These are phyloP conservation scores for Leptodirus hochenwartii DNA, from an alignment of 2,888 invertebrate genomes.

Conservation along the genomic window DNA sequence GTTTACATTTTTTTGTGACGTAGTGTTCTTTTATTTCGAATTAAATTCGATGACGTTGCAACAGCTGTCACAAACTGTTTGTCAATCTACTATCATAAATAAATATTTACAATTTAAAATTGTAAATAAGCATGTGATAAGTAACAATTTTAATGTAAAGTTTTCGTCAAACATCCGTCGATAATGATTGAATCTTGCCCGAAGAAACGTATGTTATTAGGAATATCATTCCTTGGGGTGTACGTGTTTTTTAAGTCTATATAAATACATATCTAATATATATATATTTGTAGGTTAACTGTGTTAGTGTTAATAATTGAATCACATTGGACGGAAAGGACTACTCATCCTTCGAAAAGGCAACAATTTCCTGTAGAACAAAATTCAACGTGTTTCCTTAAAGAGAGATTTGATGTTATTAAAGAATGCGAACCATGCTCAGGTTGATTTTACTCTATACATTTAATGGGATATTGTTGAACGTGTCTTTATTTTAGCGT, in stretches of 20 bases:
- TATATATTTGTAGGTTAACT: conserved; percentile 44
- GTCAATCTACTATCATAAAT: no score
- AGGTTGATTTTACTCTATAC: conserved; percentile 28
- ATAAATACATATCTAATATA: neutral
- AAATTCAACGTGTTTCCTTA: conserved; percentile 60
- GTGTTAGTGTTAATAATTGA: conserved; percentile 66
- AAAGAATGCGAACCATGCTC: conserved; percentile 75
- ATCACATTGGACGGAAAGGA: conserved; percentile 48
- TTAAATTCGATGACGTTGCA: no score
- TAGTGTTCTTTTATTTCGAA: no score
- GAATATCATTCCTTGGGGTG: conserved; percentile 57
- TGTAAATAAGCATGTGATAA: no score
- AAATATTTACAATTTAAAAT: no score
- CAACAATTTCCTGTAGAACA: conserved; percentile 53
- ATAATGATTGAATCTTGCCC: conserved; percentile 81
- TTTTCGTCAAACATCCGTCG: no score
- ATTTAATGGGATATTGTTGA: neutral
- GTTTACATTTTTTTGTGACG: no score
- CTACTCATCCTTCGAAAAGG: conserved; percentile 26
- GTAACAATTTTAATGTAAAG: no score
- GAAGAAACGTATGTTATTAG: conserved; percentile 65
- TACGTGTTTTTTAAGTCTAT: conserved; percentile 29
- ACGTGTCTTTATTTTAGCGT: conserved; percentile 32
- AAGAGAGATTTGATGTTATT: conserved; percentile 51
- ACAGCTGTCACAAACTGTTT: no score